These are phyloP conservation scores for Clivina fossor DNA, from an alignment of 2,888 invertebrate species.

Conservation along the genomic window DNA sequence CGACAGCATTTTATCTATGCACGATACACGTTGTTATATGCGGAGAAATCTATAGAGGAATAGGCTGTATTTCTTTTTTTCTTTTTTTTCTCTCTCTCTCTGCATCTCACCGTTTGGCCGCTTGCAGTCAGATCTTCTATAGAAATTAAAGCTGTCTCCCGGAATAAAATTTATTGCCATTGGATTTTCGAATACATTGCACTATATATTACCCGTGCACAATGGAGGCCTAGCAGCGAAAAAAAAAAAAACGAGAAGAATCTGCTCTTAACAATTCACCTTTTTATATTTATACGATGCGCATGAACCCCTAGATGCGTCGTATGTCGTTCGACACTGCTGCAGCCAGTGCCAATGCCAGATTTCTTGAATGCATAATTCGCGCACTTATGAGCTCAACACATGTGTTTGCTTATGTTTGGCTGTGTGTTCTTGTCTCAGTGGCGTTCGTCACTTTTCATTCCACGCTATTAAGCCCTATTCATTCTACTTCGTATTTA, in stretches of 20 bases:
- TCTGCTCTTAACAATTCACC: constrained; percentile 23
- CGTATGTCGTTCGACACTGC: constrained; percentile 4
- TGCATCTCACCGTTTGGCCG: background rate
- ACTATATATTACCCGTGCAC: constrained; percentile 49
- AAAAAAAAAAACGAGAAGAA: constrained; percentile 20
- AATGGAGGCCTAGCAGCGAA: constrained; percentile 23
- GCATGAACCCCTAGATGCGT: constrained; percentile 23
- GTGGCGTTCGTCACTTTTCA: constrained; percentile 1
- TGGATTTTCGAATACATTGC: constrained; percentile 40
- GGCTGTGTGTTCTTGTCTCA: constrained; percentile 8
- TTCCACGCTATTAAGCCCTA: background rate
- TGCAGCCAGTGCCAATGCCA: too few relatives aligned
- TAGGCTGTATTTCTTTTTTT: too few relatives aligned
- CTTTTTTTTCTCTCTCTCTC: constrained; percentile 1
- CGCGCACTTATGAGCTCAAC: constrained; percentile 14
- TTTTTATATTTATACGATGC: constrained; percentile 31
- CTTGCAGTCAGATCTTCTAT: constrained; percentile 15
- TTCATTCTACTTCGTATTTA: background rate
- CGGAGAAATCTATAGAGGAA: too few relatives aligned
- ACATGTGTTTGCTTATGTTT: background rate
- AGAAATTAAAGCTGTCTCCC: constrained; percentile 31
- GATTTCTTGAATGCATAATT: constrained; percentile 27
- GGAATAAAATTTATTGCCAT: constrained; percentile 29
- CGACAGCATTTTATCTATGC: too few relatives aligned
- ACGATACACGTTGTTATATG: too few relatives aligned